These are phyloP conservation scores for Lepidochitona cinerea DNA, from an alignment of 2,888 invertebrate species.

Conservation along the genomic window DNA sequence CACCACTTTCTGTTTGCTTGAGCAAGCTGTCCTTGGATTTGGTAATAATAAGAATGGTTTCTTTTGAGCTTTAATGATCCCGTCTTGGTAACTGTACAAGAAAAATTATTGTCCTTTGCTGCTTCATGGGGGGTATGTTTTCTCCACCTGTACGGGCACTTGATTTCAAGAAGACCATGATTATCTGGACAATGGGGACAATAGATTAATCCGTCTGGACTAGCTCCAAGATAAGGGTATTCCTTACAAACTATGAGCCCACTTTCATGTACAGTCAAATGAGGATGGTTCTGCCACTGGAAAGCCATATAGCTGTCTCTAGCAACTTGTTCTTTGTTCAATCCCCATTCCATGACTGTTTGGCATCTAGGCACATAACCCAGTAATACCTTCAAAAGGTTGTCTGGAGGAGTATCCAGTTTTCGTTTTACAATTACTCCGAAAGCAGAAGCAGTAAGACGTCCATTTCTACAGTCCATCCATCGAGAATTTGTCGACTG, in stretches of 20 bases:
- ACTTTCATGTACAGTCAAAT: not conserved
- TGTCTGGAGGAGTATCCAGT: too few species aligned
- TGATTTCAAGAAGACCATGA: not conserved
- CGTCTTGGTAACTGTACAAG: not conserved
- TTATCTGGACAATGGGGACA: not conserved
- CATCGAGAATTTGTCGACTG: too few species aligned
- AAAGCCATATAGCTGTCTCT: too few species aligned
- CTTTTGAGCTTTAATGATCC: not conserved
- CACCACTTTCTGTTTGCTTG: not conserved
- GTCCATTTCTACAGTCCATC: too few species aligned
- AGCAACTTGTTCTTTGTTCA: too few species aligned
- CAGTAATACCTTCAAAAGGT: too few species aligned
- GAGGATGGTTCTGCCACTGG: too few species aligned
- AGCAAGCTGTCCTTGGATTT: not conserved
- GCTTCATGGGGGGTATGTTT: not conserved
- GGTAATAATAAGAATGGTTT: not conserved
- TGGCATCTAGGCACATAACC: too few species aligned
- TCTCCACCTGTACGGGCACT: not conserved
- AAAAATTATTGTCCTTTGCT: not conserved
- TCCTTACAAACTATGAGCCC: not conserved
- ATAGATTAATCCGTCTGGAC: not conserved
- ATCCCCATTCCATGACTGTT: too few species aligned
- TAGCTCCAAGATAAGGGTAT: not conserved
- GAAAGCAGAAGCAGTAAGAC: too few species aligned
- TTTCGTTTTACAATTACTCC: too few species aligned